A percentile compares a stretch with the other conserved stretches of the same genome.
These are phyloP conservation scores for Drosophila kurseongensis DNA, from an alignment of 1,140 invertebrate genomes.

Conservation along the genomic window DNA sequence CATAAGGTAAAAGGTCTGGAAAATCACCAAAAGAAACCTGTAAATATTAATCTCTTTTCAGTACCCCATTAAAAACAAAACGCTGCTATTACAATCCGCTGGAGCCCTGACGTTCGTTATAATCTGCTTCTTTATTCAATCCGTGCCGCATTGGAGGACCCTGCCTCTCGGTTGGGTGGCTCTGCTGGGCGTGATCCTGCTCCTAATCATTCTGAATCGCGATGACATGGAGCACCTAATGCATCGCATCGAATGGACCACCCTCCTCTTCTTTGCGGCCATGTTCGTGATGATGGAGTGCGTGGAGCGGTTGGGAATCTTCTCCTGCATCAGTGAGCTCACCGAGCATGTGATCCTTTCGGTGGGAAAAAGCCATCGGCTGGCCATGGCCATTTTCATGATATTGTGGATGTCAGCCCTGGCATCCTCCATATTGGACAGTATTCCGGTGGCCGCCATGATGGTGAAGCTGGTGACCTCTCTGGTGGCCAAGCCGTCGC, in stretches of 20 bases:
- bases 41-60: constrained; percentile 62
- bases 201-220: constrained; percentile 88
- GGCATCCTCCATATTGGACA: constrained; percentile 93
- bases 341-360: constrained; percentile 88
- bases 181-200: constrained; percentile 88
- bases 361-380: constrained; percentile 87
- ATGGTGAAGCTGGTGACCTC: constrained; percentile 90
- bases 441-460: constrained; percentile 93
- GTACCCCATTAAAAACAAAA: constrained; percentile 89
- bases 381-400: constrained; percentile 89
- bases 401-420: constrained; percentile 91
- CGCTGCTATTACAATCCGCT: constrained; percentile 88
- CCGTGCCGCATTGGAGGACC: constrained; percentile 86
- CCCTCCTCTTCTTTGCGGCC: constrained; percentile 91
- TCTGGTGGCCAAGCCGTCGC: constrained; percentile 87
- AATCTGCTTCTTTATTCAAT: constrained; percentile 90
- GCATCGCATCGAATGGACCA: constrained; percentile 92
- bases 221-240: constrained; percentile 90
- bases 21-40: background rate
- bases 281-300: constrained; percentile 94
- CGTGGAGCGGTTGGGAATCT: constrained; percentile 88
- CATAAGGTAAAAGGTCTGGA: constrained; percentile 81
- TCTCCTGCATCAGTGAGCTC: constrained; percentile 89
- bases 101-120: constrained; percentile 88
- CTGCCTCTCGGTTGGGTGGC: constrained; percentile 91